Evolutionary conservation across 1,140 invertebrate genomes (phyloP).

Genomic region (Drosophila athabasca): DNA sequence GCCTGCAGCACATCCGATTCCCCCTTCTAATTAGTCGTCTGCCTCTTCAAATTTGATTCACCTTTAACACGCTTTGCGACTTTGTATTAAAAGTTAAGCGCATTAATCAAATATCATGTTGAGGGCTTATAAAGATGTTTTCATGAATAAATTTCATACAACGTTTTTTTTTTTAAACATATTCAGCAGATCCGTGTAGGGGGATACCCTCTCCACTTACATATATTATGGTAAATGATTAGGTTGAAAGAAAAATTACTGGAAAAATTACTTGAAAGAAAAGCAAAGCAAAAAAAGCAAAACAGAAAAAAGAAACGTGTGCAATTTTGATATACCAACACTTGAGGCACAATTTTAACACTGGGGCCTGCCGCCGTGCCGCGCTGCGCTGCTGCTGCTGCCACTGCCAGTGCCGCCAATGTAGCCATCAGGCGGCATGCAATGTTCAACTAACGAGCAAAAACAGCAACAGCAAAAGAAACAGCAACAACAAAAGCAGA

Average conservation of each 20-base stretch:
- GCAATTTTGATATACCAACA: conserved; percentile 61
- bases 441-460: conserved; percentile 78
- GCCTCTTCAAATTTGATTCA: neutral
- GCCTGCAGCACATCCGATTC: neutral
- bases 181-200: neutral
- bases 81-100: neutral
- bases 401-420: conserved; percentile 49
- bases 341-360: conserved; percentile 76
- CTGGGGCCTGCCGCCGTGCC: conserved; percentile 9
- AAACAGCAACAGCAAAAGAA: conserved; percentile 64
- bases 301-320: conserved; percentile 9
- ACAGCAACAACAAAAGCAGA: conserved; percentile 36
- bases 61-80: conserved; percentile 1
- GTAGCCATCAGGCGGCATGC: conserved; percentile 79
- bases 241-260: conserved; percentile 30
- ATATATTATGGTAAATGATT: conserved; percentile 45
- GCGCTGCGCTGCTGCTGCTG: neutral
- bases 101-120: conserved; percentile 16
- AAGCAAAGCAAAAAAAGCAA: no score
- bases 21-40: no score
- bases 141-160: conserved; percentile 14
- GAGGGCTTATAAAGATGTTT: conserved; percentile 25
- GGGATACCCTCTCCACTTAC: no score
- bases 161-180: neutral
- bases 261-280: conserved; percentile 7